These are phyloP conservation scores for Phlogophora meticulosa DNA, from an alignment of 2,888 invertebrate genomes.

Conservation along the genomic window DNA sequence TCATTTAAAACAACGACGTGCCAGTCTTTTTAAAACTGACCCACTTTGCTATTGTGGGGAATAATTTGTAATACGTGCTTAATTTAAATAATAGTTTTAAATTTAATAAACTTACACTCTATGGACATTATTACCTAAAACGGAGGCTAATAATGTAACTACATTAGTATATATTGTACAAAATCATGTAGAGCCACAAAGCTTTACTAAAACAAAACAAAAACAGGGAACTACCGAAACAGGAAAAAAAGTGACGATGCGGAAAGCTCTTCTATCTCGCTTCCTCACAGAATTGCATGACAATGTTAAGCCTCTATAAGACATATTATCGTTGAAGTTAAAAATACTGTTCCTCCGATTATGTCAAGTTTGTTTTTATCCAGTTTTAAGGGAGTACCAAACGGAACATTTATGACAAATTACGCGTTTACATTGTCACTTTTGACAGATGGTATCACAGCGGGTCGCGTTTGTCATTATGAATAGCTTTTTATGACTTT, in stretches of 20 bases:
- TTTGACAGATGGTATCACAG: conserved; percentile 30
- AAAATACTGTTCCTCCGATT: neutral
- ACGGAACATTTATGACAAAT: conserved; percentile 37
- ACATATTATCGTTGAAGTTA: neutral
- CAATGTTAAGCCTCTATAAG: neutral
- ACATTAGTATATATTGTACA: neutral
- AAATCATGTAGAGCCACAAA: neutral
- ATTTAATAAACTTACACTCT: neutral
- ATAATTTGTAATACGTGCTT: conserved; percentile 24
- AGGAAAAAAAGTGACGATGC: conserved; percentile 6
- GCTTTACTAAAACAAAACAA: neutral
- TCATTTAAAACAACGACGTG: conserved; percentile 50
- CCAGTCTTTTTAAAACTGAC: conserved; percentile 42
- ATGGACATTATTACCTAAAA: too few relatives aligned
- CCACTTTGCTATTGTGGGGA: conserved; percentile 39
- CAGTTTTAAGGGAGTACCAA: conserved; percentile 20
- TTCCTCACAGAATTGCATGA: neutral
- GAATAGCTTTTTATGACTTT: conserved; percentile 46
- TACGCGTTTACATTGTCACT: conserved; percentile 31
- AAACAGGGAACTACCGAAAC: too few relatives aligned
- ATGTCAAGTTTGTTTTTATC: neutral
- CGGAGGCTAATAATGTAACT: too few relatives aligned
- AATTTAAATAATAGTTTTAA: conserved; percentile 2
- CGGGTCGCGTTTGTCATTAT: conserved; percentile 45
- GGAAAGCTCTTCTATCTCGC: neutral